Evolutionary conservation across 2,113 vertebrate genomes (phyloP), one percentile per base, ranked within the genome.

Genomic region (Prochilodus magdalenae): DNA sequence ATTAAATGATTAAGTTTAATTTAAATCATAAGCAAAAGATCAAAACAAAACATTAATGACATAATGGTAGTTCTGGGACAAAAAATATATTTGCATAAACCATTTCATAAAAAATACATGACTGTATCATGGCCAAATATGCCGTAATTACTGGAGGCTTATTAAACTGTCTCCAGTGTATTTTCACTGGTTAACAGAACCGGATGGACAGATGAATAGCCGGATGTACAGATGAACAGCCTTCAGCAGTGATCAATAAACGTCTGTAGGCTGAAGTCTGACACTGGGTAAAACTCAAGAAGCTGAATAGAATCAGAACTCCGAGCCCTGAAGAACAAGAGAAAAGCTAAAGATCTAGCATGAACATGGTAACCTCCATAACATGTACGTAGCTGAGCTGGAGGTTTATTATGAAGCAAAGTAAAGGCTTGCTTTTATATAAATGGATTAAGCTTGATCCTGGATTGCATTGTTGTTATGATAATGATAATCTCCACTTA

Each of bases 211-310:
- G 53, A 75, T 57, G 49, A 67, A 16, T 33, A 51, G 57, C 20
- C 53, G n/a, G n/a, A 77, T 71, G 74, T 71, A 60, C 40, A 60
- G 53, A 75, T 57, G 49, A 67, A 16, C 51, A 51, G 57, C 20
- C 53, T 22, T 20, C 80, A 76, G 67, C 71, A 71, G 26, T 26
- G 55, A 76, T 76, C 27, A 14, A 33, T 69, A 57, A 33, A 76
- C 22, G 15, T n/a, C 53, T 60, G 60, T 29, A 55, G 53, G 60
- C 47, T 67, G 72, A 67, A 63, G 24, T 75, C 49, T 62, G n/a
- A 36, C 59, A 27, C 44, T 36, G 13, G 27, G 24, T 59, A 59
- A 29, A 70, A 13, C 72, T 69, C 55, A 53, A n/a, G 29, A 75
- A 24, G 22, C 36, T 63, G 62, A 24, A n/a, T 6, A 66, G 49